Conservation (phyloP, 2,888 invertebrate species). For the Erebia ligea region DNA sequence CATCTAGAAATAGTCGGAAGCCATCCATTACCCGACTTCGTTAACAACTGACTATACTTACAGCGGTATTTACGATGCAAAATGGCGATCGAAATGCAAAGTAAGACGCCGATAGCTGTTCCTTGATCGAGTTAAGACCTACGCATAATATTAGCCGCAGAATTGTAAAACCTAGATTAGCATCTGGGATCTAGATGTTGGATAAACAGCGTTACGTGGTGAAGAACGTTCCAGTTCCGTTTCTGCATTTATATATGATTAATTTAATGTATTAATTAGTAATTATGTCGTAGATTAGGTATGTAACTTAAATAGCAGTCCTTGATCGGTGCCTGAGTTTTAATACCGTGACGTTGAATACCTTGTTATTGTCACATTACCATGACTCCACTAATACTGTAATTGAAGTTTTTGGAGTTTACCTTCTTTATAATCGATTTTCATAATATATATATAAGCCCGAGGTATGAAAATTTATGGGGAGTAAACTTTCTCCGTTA, state of each 20-base stretch:
- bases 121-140: constrained; percentile 34
- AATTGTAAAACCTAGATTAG: constrained; percentile 32
- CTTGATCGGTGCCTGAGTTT: too few species aligned
- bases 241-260: constrained; percentile 5
- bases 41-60: constrained; percentile 27
- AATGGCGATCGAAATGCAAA: constrained; percentile 37
- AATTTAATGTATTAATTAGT: neutral
- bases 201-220: constrained; percentile 8
- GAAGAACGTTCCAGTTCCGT: neutral
- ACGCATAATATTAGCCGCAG: constrained; percentile 29
- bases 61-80: constrained; percentile 32
- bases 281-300: too few species aligned
- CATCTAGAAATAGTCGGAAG: constrained; percentile 22
- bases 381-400: too few species aligned
- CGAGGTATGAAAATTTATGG: too few species aligned
- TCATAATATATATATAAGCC: too few species aligned
- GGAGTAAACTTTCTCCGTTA: too few species aligned
- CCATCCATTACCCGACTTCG: constrained; percentile 27
- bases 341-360: too few species aligned
- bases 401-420: too few species aligned
- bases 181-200: constrained; percentile 34
- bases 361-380: too few species aligned
- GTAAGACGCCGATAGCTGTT: constrained; percentile 36
- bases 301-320: too few species aligned
- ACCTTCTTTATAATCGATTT: too few species aligned